Evolutionary conservation across 2,888 invertebrate species (phyloP).

Genomic region (Campoletis raptor): DNA sequence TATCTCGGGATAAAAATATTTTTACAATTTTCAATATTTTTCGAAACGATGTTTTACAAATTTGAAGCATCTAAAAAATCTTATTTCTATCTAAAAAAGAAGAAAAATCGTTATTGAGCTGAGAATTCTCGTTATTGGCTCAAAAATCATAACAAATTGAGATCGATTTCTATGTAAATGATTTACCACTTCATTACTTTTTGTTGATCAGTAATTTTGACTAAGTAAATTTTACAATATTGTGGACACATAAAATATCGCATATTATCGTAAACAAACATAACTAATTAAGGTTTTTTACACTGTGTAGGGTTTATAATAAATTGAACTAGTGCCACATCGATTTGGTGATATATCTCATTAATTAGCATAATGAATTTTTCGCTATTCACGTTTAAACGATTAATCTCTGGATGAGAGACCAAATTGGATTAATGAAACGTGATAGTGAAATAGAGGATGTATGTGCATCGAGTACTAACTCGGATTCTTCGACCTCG

Average conservation of each 20-base stretch:
- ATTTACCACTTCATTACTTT: background rate
- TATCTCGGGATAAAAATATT: background rate
- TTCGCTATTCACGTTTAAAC: conserved; percentile 25
- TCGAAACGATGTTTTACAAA: background rate
- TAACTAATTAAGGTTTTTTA: background rate
- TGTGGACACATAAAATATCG: background rate
- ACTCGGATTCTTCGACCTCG: conserved; percentile 20
- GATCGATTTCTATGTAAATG: background rate
- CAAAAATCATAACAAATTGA: background rate
- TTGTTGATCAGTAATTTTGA: background rate
- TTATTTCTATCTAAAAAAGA: background rate
- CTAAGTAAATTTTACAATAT: background rate
- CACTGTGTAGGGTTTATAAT: background rate
- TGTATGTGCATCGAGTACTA: conserved; percentile 26
- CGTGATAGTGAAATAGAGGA: conserved; percentile 33
- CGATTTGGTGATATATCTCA: background rate
- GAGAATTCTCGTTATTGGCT: background rate
- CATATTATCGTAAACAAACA: background rate
- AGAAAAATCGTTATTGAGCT: background rate
- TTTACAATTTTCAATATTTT: no score
- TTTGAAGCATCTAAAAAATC: background rate
- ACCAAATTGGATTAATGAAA: conserved; percentile 47
- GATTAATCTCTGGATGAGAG: conserved; percentile 33
- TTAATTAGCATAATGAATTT: conserved; percentile 47
- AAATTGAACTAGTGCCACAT: conserved; percentile 14